Percentiles rank a stretch among this genome's conserved stretches.
These are phyloP conservation scores for Hydrocynus forskahlii DNA, from an alignment of 2,797 vertebrate genomes.

Conservation along the genomic window DNA sequence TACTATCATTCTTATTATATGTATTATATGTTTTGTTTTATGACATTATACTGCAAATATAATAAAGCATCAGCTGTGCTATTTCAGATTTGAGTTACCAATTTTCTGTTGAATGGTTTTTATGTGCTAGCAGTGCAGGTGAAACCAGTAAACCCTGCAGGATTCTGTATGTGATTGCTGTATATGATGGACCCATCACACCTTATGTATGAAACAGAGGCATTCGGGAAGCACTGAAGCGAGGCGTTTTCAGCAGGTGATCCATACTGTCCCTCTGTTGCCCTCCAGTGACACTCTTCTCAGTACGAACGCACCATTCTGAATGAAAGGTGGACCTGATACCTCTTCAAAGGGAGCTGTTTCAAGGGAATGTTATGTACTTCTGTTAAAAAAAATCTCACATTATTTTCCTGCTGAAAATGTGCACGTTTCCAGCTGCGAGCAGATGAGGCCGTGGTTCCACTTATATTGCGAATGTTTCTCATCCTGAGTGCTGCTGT, in stretches of 20 bases:
- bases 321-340: background rate
- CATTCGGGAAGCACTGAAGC: slow-evolving; percentile 32
- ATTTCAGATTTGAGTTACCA: slow-evolving; percentile 47
- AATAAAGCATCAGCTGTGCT: slow-evolving; percentile 40
- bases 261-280: slow-evolving; percentile 27
- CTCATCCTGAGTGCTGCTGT: slow-evolving; percentile 37
- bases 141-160: slow-evolving; percentile 47
- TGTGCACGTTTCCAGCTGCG: background rate
- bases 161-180: slow-evolving; percentile 38
- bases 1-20: background rate
- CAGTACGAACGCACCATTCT: slow-evolving; percentile 8
- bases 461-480: slow-evolving; percentile 31
- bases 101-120: slow-evolving; percentile 32
- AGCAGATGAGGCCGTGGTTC: slow-evolving; percentile 36
- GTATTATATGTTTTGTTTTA: background rate
- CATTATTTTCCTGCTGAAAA: slow-evolving; percentile 17
- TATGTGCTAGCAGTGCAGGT: slow-evolving; percentile 32
- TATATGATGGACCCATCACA: slow-evolving; percentile 44
- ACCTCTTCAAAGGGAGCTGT: background rate
- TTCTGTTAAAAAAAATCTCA: background rate
- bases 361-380: slow-evolving; percentile 18
- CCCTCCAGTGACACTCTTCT: slow-evolving; percentile 37
- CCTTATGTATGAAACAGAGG: slow-evolving; percentile 29
- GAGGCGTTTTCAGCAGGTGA: slow-evolving; percentile 45
- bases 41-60: slow-evolving; percentile 40